These are phyloP conservation scores for Papilio machaon DNA, from an alignment of 1,140 invertebrate genomes.

Conservation along the genomic window DNA sequence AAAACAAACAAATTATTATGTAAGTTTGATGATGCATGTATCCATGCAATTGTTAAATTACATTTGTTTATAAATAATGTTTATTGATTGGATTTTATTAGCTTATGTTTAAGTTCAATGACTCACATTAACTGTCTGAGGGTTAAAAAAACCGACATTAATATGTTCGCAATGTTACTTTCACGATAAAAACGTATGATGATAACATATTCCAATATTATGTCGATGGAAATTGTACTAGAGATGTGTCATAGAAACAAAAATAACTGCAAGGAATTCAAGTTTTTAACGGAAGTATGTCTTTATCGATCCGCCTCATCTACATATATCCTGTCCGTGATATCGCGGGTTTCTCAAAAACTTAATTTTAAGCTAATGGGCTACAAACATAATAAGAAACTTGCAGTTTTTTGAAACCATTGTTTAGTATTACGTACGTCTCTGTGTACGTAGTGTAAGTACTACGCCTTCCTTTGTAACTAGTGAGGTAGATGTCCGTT, in stretches of 20 bases:
- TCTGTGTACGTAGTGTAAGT: no score
- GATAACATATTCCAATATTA: constrained; percentile 14
- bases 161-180: constrained; percentile 8
- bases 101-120: not conserved
- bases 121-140: constrained; percentile 6
- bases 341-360: not conserved
- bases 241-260: constrained; percentile 5
- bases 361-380: not conserved
- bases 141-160: constrained; percentile 5
- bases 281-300: constrained; percentile 15
- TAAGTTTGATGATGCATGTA: not conserved
- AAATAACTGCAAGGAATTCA: not conserved
- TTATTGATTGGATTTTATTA: not conserved
- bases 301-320: constrained; percentile 2
- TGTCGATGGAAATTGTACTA: constrained; percentile 13
- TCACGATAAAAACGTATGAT: constrained; percentile 11
- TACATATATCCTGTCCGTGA: not conserved
- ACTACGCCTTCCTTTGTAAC: no score
- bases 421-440: no score
- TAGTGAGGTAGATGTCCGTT: no score
- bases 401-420: no score
- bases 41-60: not conserved
- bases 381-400: no score
- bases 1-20: not conserved
- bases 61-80: constrained; percentile 7